A percentile compares a stretch with the other conserved stretches of the same genome.
These are phyloP conservation scores for Apamea monoglypha DNA, from an alignment of 2,888 invertebrate genomes.

Conservation along the genomic window DNA sequence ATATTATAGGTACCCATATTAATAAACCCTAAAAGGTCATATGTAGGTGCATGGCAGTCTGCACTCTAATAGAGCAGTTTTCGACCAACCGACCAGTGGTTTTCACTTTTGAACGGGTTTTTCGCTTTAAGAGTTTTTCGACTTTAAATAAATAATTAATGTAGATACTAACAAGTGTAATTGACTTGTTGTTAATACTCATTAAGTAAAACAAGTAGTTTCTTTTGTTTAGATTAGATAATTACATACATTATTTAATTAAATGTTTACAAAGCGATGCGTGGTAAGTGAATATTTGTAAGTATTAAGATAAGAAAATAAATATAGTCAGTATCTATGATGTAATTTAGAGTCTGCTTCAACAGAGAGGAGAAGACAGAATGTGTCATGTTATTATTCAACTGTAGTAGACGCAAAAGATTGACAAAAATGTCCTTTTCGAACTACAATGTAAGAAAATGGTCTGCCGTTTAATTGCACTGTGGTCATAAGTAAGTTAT, in stretches of 20 bases:
- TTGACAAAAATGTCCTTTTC: background rate
- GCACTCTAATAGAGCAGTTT: background rate
- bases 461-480: background rate
- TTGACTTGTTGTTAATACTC: background rate
- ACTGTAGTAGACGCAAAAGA: background rate
- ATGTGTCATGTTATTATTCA: background rate
- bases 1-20: constrained; percentile 1
- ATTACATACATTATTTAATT: constrained; percentile 36
- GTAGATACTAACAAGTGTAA: constrained; percentile 11
- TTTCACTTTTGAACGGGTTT: background rate
- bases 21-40: constrained; percentile 28
- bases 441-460: background rate
- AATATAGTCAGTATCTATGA: constrained; percentile 6
- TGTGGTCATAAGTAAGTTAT: background rate
- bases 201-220: constrained; percentile 40
- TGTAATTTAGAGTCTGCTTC: background rate
- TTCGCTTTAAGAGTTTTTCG: background rate
- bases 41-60: too few species aligned
- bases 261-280: constrained; percentile 41
- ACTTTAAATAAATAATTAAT: background rate
- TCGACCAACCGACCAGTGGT: background rate
- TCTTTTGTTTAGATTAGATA: constrained; percentile 42
- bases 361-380: background rate
- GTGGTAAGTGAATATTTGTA: constrained; percentile 43
- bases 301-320: constrained; percentile 26